Evolutionary conservation across 2,888 invertebrate genomes (phyloP), one percentile per base, ranked within the genome.

Genomic region (Xestia ashworthii): DNA sequence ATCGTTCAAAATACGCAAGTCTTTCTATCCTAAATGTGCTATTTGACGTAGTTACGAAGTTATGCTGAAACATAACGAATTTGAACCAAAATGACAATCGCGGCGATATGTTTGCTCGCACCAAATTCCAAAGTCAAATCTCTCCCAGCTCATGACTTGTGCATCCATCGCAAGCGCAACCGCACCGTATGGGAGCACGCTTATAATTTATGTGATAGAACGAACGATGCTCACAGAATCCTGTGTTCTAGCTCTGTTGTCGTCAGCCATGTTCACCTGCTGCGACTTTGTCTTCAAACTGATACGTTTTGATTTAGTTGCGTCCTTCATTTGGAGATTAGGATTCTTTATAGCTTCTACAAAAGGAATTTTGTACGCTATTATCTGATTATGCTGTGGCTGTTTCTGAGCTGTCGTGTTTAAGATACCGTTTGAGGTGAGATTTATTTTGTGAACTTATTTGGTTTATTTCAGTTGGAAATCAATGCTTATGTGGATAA

Each of bases 201-300:
- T 88, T 89, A 91, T 93, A 93, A 95, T 94, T 94, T 94, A 94
- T 94, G 87, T 88, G 90, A 87, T 89, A 89, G 85, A 86, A 85
- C 88, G 84, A 89, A 84, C 89, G 90, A 92, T 92, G 91, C 88
- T 90, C 89, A 89, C 89, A 89, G 91, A 91, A 89, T 89, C 90
- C 90, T 88, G 83, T 91, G 91, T 92, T 92, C 90, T 89, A 87
- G 83, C 85, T 89, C 89, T 66, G 78, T 78, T 84, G 92, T 92
- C 91, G 87, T 91, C 92, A 89, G 87, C 82, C 74, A 88, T 89
- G 88, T 90, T 88, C 91, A 90, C 90, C 89, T 89, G 90, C 89
- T 89, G 90, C 80, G 91, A 89, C 89, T 85, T 87, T 85, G 86
- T 85, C 84, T 83, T 85, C 83, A 79, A 81, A 85, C 88, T 84